A percentile compares a stretch with the other conserved stretches of the same genome.
These are phyloP conservation scores for Hozukius guyotensis DNA, from an alignment of 2,797 vertebrate genomes.

Conservation along the genomic window DNA sequence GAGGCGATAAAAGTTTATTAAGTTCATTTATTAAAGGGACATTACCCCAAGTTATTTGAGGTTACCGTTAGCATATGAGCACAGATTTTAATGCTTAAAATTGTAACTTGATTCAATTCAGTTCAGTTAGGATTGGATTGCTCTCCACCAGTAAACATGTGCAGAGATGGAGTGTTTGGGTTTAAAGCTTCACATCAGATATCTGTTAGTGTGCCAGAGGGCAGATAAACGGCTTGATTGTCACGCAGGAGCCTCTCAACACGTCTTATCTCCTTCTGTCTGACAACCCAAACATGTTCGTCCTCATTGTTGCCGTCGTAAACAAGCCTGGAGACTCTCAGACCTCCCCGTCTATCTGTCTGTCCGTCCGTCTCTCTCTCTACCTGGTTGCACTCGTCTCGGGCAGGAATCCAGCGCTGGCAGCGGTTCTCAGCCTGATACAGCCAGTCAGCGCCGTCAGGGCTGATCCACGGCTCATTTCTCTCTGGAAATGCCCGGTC, in stretches of 20 bases:
- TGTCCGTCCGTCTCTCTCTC: not conserved
- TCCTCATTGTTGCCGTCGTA: not conserved
- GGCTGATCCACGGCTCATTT: not conserved
- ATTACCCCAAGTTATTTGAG: not conserved
- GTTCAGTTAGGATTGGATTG: not conserved
- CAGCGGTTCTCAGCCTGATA: not conserved
- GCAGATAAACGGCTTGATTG: not conserved
- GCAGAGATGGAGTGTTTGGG: not conserved
- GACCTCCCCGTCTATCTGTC: not conserved
- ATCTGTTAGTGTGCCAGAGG: not conserved
- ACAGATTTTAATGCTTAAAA: not conserved
- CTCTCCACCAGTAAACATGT: not conserved
- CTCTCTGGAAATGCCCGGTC: not conserved
- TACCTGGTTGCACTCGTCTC: not conserved
- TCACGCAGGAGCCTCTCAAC: constrained; percentile 15
- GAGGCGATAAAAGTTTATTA: not conserved
- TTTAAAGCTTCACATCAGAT: not conserved
- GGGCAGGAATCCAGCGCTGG: constrained; percentile 17
- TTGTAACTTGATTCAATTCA: not conserved
- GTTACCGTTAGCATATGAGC: not conserved
- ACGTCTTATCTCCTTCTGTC: constrained; percentile 25
- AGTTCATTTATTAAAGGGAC: not conserved
- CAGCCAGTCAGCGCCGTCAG: not conserved
- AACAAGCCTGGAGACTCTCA: not conserved
- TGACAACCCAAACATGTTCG: not conserved